Evolutionary conservation across 2,888 invertebrate genomes (phyloP).

Genomic region (Chelonus formosanus): DNA sequence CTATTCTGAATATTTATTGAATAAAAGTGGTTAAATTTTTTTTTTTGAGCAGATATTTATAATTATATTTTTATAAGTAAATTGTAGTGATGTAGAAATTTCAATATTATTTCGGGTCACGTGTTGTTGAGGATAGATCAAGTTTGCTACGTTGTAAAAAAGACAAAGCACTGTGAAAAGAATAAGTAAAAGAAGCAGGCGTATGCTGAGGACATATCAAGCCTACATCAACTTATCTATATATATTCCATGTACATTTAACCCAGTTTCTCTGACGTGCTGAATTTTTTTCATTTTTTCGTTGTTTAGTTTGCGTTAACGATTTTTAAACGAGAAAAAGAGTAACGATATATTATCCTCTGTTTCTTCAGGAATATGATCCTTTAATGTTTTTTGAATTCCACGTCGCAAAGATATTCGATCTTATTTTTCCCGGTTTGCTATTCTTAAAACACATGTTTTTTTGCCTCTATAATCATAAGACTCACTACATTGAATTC

Average conservation of each 20-base stretch:
- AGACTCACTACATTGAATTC: too few relatives aligned
- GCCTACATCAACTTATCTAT: constrained; percentile 9
- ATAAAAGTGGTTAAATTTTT: too few relatives aligned
- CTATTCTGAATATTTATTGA: too few relatives aligned
- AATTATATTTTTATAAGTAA: too few relatives aligned
- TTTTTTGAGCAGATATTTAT: too few relatives aligned
- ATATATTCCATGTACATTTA: constrained; percentile 13
- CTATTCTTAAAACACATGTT: too few relatives aligned
- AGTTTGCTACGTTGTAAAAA: constrained; percentile 18
- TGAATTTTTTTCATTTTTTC: constrained; percentile 19
- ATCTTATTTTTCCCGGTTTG: too few relatives aligned
- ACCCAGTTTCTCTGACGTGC: constrained; percentile 16
- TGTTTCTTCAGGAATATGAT: background rate
- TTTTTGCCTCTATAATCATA: too few relatives aligned
- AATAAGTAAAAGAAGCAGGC: constrained; percentile 3
- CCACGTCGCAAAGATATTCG: too few relatives aligned
- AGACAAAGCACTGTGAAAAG: constrained; percentile 12
- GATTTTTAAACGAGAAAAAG: constrained; percentile 14
- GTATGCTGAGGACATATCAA: background rate
- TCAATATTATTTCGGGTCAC: constrained; percentile 20
- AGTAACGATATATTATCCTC: constrained; percentile 8
- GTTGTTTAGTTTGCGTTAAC: constrained; percentile 5
- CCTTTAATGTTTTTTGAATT: constrained; percentile 12
- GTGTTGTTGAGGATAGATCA: constrained; percentile 19
- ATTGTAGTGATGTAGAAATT: constrained; percentile 10